Conservation (phyloP, 1,140 invertebrate genomes). For the Drosophila auraria region DNA sequence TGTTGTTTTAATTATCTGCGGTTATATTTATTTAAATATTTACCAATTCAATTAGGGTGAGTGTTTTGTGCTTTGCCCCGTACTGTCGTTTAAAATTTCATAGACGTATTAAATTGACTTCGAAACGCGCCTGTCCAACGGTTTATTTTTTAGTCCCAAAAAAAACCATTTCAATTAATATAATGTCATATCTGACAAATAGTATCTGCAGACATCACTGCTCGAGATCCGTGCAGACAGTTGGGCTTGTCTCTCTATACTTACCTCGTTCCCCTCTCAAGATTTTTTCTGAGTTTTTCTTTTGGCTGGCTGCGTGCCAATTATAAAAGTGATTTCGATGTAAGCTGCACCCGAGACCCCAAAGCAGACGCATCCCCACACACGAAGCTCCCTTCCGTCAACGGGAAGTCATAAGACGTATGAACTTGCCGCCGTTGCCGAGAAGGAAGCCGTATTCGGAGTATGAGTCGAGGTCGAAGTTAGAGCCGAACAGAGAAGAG, state of each 20-base stretch:
- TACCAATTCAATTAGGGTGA: slow-evolving; percentile 81
- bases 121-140: slow-evolving; percentile 18
- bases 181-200: slow-evolving; percentile 78
- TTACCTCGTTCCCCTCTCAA: slow-evolving; percentile 16
- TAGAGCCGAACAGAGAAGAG: slow-evolving; percentile 27
- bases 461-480: slow-evolving; percentile 25
- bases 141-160: slow-evolving; percentile 28
- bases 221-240: slow-evolving; percentile 63
- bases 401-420: slow-evolving; percentile 83
- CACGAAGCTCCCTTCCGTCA: slow-evolving; percentile 70
- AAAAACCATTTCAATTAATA: slow-evolving; percentile 75
- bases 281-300: slow-evolving; percentile 57
- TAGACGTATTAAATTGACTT: slow-evolving; percentile 70
- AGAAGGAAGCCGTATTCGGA: slow-evolving; percentile 19
- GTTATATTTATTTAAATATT: slow-evolving; percentile 85
- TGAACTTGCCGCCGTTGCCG: slow-evolving; percentile 73
- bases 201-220: slow-evolving; percentile 72
- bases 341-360: slow-evolving; percentile 73
- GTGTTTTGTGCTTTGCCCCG: slow-evolving; percentile 19
- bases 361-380: slow-evolving; percentile 39
- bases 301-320: slow-evolving; percentile 81
- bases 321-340: slow-evolving; percentile 82
- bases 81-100: slow-evolving; percentile 54
- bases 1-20: slow-evolving; percentile 85
- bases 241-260: slow-evolving; percentile 24